phyloP scores from a whole-genome alignment of 1,140 invertebrate species.

The Apis cerana region DNA sequence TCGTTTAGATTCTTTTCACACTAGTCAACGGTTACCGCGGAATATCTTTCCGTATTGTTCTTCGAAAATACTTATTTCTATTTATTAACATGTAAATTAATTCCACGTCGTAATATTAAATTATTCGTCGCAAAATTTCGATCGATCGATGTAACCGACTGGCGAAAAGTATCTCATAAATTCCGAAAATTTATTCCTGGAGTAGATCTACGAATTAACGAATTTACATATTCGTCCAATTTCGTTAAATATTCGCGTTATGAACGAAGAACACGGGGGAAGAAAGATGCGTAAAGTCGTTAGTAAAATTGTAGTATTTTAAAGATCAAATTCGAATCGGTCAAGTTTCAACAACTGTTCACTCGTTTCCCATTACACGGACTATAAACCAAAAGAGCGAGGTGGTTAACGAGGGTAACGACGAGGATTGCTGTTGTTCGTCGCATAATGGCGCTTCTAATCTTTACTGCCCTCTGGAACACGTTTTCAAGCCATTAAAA shows the following conservation, averaged over 20 bases:
- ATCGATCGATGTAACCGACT: too few relatives aligned
- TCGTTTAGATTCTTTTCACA: background rate
- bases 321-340: background rate
- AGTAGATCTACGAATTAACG: too few relatives aligned
- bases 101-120: too few relatives aligned
- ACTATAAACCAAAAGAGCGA: background rate
- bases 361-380: conserved; percentile 2
- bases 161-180: too few relatives aligned
- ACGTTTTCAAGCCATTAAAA: background rate
- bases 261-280: background rate
- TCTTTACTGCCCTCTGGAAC: conserved; percentile 14
- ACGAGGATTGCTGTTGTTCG: background rate
- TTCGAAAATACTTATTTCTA: too few relatives aligned
- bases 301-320: background rate
- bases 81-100: too few relatives aligned
- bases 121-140: too few relatives aligned
- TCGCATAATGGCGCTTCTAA: conserved; percentile 11
- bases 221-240: too few relatives aligned
- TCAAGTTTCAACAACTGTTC: background rate
- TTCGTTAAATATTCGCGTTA: background rate
- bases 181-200: too few relatives aligned
- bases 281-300: background rate
- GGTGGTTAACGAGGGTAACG: background rate
- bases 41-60: background rate
- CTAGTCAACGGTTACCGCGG: background rate